Evolutionary conservation across 2,888 invertebrate species (phyloP), one percentile per base, ranked within the genome.

Genomic region (Druceiella hillmani): DNA sequence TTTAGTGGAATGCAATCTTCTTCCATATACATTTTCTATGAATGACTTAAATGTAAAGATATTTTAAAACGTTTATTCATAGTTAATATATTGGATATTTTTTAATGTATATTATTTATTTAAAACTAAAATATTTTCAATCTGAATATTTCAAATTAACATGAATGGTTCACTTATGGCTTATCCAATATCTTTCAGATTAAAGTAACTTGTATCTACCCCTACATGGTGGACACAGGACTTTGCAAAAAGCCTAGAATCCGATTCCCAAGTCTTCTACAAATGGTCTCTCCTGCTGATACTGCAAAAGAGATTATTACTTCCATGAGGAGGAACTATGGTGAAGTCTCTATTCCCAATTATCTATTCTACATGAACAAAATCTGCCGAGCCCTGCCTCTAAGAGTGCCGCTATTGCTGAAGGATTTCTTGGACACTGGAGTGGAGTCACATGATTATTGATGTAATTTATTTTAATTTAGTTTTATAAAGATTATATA

Each of bases 171-270:
- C n/a, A n/a, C n/a, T n/a, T n/a, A n/a, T n/a, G n/a, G n/a, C n/a
- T n/a, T n/a, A n/a, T n/a, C n/a, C n/a, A n/a, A n/a, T n/a, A n/a
- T 29, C 9, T 47, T 57, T 37, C 59, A 79, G 71, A 77, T 95
- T 33, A 80, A 86, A 52, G 73, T 87, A 43, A 93, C 94, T 2
- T 81, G 82, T 2, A 79, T 94, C 44, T 92, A 79, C 57, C 93
- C 94, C 0, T 90, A 85, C 61, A 89, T 92, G 66, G 87, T 90
- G 15, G 83, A 88, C 57, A 92, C 91, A 0, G 90, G 89, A 0
- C 67, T 92, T 14, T 85, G 87, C 58, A 84, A 86, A 60, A 82
- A 79, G 46, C 85, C 86, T 1, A 76, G 71, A 56, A 79, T 80
- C 55, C 80, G 81, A 53, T 87, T 84, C 62, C 76, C 79, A 2